phyloP scores from a whole-genome alignment of 1,140 invertebrate species.

The Lethocerus indicus region DNA sequence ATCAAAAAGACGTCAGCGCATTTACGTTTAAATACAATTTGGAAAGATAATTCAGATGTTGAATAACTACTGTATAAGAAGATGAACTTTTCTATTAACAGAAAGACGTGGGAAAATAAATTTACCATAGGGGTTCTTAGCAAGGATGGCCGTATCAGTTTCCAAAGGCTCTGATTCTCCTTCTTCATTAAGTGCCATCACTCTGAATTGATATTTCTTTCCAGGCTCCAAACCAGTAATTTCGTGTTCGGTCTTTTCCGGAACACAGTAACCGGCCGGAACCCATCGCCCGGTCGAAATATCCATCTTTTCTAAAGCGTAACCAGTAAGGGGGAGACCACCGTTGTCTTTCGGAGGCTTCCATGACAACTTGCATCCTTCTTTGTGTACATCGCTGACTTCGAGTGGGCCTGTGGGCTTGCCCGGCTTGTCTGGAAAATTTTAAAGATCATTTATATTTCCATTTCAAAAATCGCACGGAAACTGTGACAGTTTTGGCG shows the following conservation, averaged over 20 bases:
- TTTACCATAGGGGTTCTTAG: conserved; percentile 89
- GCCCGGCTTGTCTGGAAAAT: conserved; percentile 65
- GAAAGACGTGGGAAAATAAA: neutral
- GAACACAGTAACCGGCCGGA: conserved; percentile 71
- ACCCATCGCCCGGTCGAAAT: conserved; percentile 70
- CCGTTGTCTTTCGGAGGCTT: conserved; percentile 90
- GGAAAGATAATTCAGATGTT: too few species aligned
- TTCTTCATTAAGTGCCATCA: conserved; percentile 88
- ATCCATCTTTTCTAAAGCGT: conserved; percentile 88
- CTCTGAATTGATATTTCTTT: conserved; percentile 87
- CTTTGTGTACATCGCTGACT: conserved; percentile 82
- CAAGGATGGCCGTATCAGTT: conserved; percentile 65
- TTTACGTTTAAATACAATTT: neutral
- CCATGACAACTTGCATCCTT: conserved; percentile 91
- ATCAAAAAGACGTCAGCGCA: too few species aligned
- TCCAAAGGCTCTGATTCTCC: conserved; percentile 87
- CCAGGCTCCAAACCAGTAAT: conserved; percentile 80
- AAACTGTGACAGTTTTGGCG: neutral
- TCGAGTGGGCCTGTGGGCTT: conserved; percentile 89
- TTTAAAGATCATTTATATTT: conserved; percentile 7
- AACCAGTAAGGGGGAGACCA: conserved; percentile 76
- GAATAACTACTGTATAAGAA: too few species aligned
- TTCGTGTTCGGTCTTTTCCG: conserved; percentile 68
- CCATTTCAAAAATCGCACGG: neutral
- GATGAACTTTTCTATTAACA: neutral